Evolutionary conservation across 53 echinoderm and acorn worm genomes (phyloP).

Genomic region (Pentamera pediparva): DNA sequence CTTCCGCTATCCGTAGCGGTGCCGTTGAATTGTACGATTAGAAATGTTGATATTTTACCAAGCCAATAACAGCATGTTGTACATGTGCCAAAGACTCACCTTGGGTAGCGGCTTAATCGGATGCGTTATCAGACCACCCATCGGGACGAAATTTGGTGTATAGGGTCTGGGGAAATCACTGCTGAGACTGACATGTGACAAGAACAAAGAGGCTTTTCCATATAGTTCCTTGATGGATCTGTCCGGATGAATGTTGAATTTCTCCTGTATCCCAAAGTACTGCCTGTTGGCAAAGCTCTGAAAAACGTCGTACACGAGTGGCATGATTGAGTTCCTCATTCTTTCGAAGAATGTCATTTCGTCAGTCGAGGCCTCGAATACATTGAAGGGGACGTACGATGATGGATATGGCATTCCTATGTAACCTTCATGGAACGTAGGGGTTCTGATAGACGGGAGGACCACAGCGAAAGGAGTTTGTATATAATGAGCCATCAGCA

Average conservation of each 20-base stretch:
- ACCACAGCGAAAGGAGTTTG: slow-evolving; percentile 44
- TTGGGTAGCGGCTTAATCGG: slow-evolving; percentile 16
- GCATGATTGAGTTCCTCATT: slow-evolving; percentile 7
- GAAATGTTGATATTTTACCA: too few relatives aligned
- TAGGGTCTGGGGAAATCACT: slow-evolving; percentile 26
- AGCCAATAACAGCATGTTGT: neutral
- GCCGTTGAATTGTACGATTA: too few relatives aligned
- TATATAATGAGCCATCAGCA: slow-evolving; percentile 53
- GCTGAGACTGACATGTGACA: slow-evolving; percentile 14
- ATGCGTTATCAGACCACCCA: slow-evolving; percentile 24
- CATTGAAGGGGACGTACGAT: slow-evolving; percentile 54
- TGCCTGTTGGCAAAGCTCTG: neutral
- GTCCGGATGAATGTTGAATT: neutral
- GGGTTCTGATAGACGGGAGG: slow-evolving; percentile 37
- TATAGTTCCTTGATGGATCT: slow-evolving; percentile 10
- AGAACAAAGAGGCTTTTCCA: slow-evolving; percentile 4
- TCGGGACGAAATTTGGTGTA: slow-evolving; percentile 30
- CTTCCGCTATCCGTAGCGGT: too few relatives aligned
- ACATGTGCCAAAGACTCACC: neutral
- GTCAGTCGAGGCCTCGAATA: slow-evolving; percentile 27
- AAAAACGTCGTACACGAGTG: neutral
- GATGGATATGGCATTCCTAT: slow-evolving; percentile 56
- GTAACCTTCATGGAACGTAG: slow-evolving; percentile 33
- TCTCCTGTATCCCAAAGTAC: neutral
- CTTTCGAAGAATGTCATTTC: slow-evolving; percentile 51